A percentile compares a stretch with the other conserved stretches of the same genome.
Evolutionary conservation across 2,113 vertebrate species (phyloP).

Genomic region (Pogona vitticeps): DNA sequence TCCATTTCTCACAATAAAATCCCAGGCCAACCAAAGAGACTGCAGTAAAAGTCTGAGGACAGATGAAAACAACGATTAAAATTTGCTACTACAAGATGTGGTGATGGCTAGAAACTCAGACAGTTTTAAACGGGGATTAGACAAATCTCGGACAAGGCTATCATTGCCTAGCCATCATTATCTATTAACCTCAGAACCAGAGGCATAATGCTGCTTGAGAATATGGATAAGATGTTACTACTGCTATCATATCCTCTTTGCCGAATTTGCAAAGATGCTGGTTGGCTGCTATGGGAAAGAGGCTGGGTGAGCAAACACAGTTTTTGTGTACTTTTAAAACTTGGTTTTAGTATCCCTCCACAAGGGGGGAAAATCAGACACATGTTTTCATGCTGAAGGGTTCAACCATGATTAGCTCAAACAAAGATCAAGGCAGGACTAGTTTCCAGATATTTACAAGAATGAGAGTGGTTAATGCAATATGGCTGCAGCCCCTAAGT

Average conservation of each 20-base stretch:
- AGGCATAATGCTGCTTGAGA: not conserved
- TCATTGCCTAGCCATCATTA: not conserved
- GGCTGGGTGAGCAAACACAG: not conserved
- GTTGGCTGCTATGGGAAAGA: not conserved
- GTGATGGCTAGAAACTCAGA: not conserved
- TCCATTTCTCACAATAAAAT: too few relatives aligned
- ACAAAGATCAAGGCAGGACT: not conserved
- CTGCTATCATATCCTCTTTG: not conserved
- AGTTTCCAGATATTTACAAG: too few relatives aligned
- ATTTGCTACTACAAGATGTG: not conserved
- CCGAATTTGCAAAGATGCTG: not conserved
- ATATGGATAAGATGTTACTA: not conserved
- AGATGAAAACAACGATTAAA: not conserved
- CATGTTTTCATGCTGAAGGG: not conserved
- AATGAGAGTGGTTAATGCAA: too few relatives aligned
- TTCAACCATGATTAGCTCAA: not conserved
- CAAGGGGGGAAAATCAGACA: not conserved
- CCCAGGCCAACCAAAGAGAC: too few relatives aligned
- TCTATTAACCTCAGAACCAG: too few relatives aligned
- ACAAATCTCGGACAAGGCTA: not conserved
- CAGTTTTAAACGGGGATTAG: not conserved
- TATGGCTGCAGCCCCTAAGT: too few relatives aligned
- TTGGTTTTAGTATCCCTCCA: not conserved
- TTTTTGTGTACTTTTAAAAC: not conserved
- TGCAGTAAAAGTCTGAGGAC: not conserved